These are phyloP conservation scores for Bilobella aurantiaca DNA, from an alignment of 1,140 invertebrate genomes.

Conservation along the genomic window DNA sequence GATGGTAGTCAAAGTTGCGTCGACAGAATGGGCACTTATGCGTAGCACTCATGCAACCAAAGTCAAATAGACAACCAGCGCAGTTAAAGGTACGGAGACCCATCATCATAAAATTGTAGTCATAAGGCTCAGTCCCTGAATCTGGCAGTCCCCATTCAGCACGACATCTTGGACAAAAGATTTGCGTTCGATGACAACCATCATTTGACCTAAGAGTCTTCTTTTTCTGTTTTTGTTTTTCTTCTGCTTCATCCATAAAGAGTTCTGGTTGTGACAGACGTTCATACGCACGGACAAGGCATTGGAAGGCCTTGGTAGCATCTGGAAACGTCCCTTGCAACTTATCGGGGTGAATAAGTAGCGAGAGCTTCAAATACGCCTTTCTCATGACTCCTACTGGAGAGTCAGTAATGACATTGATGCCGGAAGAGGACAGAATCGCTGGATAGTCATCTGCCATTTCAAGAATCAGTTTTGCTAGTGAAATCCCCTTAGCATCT, in stretches of 20 bases:
- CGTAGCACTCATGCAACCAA: constrained; percentile 18
- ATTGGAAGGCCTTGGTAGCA: constrained; percentile 22
- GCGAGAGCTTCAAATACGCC: constrained; percentile 17
- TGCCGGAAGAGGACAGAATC: constrained; percentile 13
- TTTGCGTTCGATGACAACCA: constrained; percentile 14
- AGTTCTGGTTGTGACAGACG: constrained; percentile 16
- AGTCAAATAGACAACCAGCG: constrained; percentile 17
- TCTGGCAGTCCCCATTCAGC: constrained; percentile 17
- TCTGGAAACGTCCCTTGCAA: constrained; percentile 11
- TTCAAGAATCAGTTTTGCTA: constrained; percentile 17
- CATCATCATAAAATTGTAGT: constrained; percentile 27
- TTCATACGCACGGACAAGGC: constrained; percentile 14
- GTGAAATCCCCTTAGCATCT: constrained; percentile 3
- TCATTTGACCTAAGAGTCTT: constrained; percentile 10
- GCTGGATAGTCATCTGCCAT: constrained; percentile 16
- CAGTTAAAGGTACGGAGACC: constrained; percentile 17
- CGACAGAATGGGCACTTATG: constrained; percentile 17
- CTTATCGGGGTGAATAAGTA: constrained; percentile 22
- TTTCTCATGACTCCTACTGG: constrained; percentile 17
- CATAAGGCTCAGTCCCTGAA: constrained; percentile 9
- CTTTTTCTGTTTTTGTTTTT: constrained; percentile 8
- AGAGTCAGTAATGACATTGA: constrained; percentile 16
- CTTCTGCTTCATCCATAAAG: constrained; percentile 14
- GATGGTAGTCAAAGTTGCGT: constrained; percentile 17
- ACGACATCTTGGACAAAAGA: constrained; percentile 15